Evolutionary conservation across 1,140 invertebrate genomes (phyloP), one percentile per base, ranked within the genome.

Genomic region (Drosophila virilis): DNA sequence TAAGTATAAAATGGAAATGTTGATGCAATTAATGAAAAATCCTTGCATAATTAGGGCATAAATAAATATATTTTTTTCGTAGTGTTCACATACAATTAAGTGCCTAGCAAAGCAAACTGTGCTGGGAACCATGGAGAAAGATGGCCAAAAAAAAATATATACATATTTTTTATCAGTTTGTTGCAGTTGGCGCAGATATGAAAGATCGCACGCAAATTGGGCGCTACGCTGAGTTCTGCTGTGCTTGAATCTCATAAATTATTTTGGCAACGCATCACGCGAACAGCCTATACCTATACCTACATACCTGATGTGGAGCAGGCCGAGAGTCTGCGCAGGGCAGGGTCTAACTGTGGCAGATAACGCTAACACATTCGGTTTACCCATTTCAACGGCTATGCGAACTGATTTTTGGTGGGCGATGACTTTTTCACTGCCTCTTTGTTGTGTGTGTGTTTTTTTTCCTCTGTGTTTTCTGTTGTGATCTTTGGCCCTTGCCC

Each of bases 251-350:
- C 82, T 81, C 82, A 91, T 90, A 91, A 90, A 91, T 91, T 90
- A 91, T 91, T 88, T 91, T 90, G 80, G 88, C 88, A 91, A 91
- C 88, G 88, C 82, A 91, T 91, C 88, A 91, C 88, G 88, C 88
- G 69, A 90, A 74, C 71, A 67, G 77, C 80, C 76, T 80, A 77
- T 88, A 83, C 83, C 22, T 22, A 22, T 22, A 2, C 22, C 22
- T 22, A 1, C 17, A 17, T 17, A 17, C 17, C 83, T 88, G 84
- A 83, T 88, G 80, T 88, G 54, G 83, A 58, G 64, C 61, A 71
- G 2, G 3, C 2, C 22, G 2, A 22, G 22, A 22, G 2, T 1
- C 22, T 22, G 22, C 22, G 22, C 2, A 1, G 22, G 22, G 22
- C 2, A 1, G 22, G 22, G 22, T 38, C 71, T 72, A 76, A 61